phyloP scores from a whole-genome alignment of 2,113 vertebrate genomes.

The Octodon degus region DNA sequence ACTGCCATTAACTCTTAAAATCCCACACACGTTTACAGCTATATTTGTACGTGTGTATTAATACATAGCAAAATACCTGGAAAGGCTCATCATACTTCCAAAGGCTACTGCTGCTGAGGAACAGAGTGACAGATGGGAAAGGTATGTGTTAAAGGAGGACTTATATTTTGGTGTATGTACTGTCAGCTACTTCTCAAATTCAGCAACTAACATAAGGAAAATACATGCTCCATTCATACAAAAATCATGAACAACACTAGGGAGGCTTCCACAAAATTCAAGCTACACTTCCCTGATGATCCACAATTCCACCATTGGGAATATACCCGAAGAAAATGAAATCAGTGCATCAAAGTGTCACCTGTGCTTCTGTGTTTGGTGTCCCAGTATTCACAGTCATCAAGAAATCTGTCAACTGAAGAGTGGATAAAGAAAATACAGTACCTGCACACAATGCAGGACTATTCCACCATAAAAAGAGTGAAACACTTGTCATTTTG shows the following conservation, averaged over 20 bases:
- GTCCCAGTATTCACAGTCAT: neutral
- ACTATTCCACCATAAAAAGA: neutral
- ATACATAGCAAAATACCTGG: neutral
- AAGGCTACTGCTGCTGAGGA: neutral
- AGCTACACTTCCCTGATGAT: neutral
- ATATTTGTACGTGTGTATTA: neutral
- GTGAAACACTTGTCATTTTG: neutral
- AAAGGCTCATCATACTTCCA: constrained; percentile 14
- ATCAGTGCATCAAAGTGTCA: neutral
- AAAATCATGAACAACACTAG: neutral
- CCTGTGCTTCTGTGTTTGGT: neutral
- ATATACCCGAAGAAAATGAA: neutral
- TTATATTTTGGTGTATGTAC: neutral
- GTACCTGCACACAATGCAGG: neutral
- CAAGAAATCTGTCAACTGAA: neutral
- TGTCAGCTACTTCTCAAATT: constrained; percentile 7
- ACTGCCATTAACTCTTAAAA: neutral
- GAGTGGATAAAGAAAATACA: neutral
- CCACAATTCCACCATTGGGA: neutral
- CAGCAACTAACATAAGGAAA: neutral
- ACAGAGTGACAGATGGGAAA: neutral
- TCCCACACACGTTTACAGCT: neutral
- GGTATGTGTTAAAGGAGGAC: neutral
- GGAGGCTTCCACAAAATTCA: neutral
- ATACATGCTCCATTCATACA: neutral